phyloP scores from a whole-genome alignment of 2,888 invertebrate genomes.

The Nyleta sp. region DNA sequence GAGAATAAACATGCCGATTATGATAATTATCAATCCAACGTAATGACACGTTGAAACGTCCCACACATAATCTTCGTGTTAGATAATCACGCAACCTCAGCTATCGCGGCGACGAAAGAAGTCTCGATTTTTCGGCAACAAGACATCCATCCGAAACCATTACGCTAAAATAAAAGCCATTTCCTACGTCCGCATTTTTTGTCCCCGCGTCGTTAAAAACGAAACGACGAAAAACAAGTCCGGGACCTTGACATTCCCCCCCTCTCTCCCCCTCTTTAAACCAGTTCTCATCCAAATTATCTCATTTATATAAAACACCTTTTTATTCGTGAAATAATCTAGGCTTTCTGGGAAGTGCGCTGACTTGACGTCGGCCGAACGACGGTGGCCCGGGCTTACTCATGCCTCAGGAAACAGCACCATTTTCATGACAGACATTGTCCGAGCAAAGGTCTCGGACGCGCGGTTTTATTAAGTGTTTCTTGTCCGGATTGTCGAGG shows the following conservation, averaged over 20 bases:
- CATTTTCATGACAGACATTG: slow-evolving; percentile 36
- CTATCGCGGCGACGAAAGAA: slow-evolving; percentile 22
- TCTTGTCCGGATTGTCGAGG: slow-evolving; percentile 41
- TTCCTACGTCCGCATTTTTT: slow-evolving; percentile 55
- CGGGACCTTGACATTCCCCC: slow-evolving; percentile 52
- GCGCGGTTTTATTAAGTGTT: slow-evolving; percentile 56
- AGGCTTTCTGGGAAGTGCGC: slow-evolving; percentile 42
- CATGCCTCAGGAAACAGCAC: slow-evolving; percentile 29
- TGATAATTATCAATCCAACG: slow-evolving; percentile 37
- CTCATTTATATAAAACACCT: slow-evolving; percentile 53
- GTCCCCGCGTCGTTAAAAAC: slow-evolving; percentile 40
- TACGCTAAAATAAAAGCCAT: slow-evolving; percentile 23
- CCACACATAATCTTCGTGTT: slow-evolving; percentile 32
- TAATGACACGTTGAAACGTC: slow-evolving; percentile 30
- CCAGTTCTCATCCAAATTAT: slow-evolving; percentile 58
- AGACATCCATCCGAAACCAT: neutral
- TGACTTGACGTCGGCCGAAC: slow-evolving; percentile 8
- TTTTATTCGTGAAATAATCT: slow-evolving; percentile 48
- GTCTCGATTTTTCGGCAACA: slow-evolving; percentile 11
- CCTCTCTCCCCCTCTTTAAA: slow-evolving; percentile 39
- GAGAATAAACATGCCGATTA: slow-evolving; percentile 22
- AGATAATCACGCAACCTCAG: slow-evolving; percentile 41
- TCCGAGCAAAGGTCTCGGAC: slow-evolving; percentile 53
- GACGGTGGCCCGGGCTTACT: slow-evolving; percentile 1
- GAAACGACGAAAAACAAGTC: slow-evolving; percentile 56